Evolutionary conservation across 2,113 vertebrate species (phyloP).

Genomic region (Rhinolophus ferrumequinum): DNA sequence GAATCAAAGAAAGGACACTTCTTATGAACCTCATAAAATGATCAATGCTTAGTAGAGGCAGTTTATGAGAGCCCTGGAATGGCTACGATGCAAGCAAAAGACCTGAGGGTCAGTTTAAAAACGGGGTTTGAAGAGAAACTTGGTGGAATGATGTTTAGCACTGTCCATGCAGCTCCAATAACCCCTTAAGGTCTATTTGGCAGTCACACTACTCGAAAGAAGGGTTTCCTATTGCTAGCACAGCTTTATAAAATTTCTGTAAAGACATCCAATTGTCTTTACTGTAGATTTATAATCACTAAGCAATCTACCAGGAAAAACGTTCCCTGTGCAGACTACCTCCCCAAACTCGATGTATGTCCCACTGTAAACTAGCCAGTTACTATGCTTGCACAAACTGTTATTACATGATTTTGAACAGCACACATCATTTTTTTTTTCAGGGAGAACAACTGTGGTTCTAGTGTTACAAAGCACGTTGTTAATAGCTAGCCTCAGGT

Average conservation of each 20-base stretch:
- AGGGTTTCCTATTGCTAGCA: background rate
- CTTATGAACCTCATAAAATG: background rate
- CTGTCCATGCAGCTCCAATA: background rate
- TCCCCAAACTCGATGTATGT: background rate
- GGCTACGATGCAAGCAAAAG: background rate
- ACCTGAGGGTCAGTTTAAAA: background rate
- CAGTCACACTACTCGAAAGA: background rate
- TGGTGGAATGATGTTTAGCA: background rate
- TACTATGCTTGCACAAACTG: background rate
- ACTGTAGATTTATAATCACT: background rate
- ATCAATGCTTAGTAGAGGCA: background rate
- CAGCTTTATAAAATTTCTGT: background rate
- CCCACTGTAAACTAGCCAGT: background rate
- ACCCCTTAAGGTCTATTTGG: background rate
- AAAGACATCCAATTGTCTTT: constrained; percentile 17
- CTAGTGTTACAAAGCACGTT: background rate
- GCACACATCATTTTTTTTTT: background rate
- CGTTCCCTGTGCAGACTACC: background rate
- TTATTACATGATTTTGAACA: background rate
- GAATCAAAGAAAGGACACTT: constrained; percentile 1
- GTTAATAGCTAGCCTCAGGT: background rate
- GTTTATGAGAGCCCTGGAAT: background rate
- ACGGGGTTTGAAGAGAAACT: background rate
- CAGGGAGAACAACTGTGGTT: background rate
- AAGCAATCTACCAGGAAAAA: constrained; percentile 18